Conservation (phyloP, 2,113 vertebrate species). For the Melospiza melodia region DNA sequence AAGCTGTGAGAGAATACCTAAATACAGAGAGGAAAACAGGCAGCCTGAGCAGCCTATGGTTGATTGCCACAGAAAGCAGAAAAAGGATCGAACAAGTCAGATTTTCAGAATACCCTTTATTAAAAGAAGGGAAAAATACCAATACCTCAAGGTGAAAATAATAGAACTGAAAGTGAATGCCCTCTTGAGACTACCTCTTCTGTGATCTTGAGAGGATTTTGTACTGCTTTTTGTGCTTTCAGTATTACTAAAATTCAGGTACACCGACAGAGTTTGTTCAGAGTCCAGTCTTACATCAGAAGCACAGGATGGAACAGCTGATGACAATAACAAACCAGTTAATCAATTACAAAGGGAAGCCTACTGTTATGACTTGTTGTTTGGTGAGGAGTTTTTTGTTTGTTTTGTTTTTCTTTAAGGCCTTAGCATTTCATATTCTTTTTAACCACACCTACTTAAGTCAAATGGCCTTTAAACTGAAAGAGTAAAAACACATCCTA, state of each 20-base stretch:
- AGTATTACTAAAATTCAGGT: neutral
- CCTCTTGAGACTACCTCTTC: neutral
- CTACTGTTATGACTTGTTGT: neutral
- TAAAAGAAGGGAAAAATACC: neutral
- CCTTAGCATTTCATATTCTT: neutral
- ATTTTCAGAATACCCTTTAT: neutral
- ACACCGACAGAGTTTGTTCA: neutral
- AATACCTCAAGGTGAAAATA: neutral
- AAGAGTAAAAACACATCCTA: neutral
- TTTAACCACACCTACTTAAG: neutral
- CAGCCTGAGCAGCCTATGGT: neutral
- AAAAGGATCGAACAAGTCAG: accelerated
- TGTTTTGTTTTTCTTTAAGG: neutral
- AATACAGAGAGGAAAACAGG: neutral
- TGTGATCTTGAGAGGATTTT: neutral
- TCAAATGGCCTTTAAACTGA: neutral
- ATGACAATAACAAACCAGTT: neutral
- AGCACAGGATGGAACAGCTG: neutral
- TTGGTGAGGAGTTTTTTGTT: neutral
- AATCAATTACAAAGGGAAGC: neutral
- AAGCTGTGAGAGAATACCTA: neutral
- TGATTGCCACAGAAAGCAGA: neutral
- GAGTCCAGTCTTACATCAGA: neutral
- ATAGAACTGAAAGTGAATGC: neutral
- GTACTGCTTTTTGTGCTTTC: neutral